phyloP scores from a whole-genome alignment of 2,888 invertebrate species.

The Mermis nigrescens region DNA sequence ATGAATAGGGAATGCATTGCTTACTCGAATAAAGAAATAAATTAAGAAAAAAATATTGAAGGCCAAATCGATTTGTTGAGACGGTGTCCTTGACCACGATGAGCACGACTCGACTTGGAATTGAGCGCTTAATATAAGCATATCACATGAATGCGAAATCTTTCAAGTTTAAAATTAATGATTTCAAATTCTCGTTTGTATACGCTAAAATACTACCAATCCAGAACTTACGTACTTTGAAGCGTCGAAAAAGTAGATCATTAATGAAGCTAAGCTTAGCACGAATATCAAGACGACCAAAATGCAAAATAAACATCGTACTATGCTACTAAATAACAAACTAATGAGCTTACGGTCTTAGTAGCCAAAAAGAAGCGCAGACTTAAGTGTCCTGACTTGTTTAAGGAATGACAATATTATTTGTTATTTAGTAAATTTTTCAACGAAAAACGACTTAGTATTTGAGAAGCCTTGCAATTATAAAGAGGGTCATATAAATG shows the following conservation, averaged over 20 bases:
- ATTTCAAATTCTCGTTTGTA: neutral
- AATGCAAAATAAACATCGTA: neutral
- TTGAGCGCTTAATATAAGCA: conserved; percentile 38
- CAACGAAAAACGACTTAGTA: too few relatives aligned
- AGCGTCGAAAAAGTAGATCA: conserved; percentile 99
- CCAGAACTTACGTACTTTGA: conserved; percentile 52
- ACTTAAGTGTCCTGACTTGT: too few relatives aligned
- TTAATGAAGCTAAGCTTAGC: conserved; percentile 97
- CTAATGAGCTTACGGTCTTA: too few relatives aligned
- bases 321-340: too few relatives aligned
- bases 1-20: conserved; percentile 37
- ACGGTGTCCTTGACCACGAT: conserved; percentile 97
- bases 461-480: too few relatives aligned
- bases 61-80: conserved; percentile 99
- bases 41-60: conserved; percentile 99
- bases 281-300: conserved; percentile 77
- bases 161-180: neutral
- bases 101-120: conserved; percentile 78
- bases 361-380: too few relatives aligned
- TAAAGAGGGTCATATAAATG: too few relatives aligned
- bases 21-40: conserved; percentile 99
- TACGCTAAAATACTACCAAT: neutral
- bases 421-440: too few relatives aligned
- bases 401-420: too few relatives aligned
- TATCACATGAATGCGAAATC: neutral